phyloP scores from a whole-genome alignment of 2,113 vertebrate species.

The Apteryx mantelli region DNA sequence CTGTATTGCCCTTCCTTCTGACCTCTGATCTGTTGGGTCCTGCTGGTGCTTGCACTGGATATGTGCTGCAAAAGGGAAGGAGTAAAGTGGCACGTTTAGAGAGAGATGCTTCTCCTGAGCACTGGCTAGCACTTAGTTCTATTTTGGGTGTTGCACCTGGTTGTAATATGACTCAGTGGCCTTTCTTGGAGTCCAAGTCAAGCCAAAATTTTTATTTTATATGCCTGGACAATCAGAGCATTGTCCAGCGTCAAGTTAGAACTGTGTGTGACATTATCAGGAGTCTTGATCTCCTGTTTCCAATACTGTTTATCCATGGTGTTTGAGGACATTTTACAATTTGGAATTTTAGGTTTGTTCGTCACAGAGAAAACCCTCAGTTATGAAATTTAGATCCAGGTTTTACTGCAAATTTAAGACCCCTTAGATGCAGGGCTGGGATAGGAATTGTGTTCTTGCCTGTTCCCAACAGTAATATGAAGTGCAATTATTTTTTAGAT shows the following conservation, averaged over 20 bases:
- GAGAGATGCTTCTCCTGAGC: background rate
- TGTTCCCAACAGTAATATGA: background rate
- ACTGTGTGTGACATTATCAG: background rate
- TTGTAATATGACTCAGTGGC: background rate
- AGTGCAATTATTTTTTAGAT: background rate
- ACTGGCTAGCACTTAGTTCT: background rate
- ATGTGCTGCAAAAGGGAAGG: background rate
- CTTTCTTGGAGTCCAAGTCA: background rate
- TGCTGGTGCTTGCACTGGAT: background rate
- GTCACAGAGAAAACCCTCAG: background rate
- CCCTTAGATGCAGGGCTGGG: background rate
- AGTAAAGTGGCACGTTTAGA: background rate
- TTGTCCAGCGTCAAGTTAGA: background rate
- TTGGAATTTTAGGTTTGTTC: background rate
- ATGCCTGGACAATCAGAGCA: background rate
- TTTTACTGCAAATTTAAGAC: background rate
- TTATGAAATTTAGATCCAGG: background rate
- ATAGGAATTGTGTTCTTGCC: background rate
- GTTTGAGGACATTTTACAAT: background rate
- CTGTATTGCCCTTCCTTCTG: background rate
- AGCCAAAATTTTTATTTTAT: background rate
- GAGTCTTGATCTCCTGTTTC: background rate
- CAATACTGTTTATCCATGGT: background rate
- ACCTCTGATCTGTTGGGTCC: background rate
- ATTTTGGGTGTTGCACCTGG: background rate